phyloP scores from a whole-genome alignment of 2,797 vertebrate species.

The Rhinoraja longicauda region DNA sequence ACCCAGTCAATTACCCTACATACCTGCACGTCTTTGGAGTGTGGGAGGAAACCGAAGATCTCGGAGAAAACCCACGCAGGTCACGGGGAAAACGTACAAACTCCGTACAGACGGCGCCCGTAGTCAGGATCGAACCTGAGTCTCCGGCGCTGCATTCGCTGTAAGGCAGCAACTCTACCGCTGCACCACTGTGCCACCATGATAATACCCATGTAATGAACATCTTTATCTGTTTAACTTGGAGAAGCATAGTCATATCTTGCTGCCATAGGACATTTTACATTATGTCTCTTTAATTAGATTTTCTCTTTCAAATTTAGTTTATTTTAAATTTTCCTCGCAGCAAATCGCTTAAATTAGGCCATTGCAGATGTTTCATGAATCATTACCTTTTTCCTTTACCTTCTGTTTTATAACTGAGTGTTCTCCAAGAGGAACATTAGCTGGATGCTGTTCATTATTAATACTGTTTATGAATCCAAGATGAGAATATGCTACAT shows the following conservation, averaged over 20 bases:
- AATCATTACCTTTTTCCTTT: not conserved
- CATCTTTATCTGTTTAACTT: not conserved
- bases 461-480: not conserved
- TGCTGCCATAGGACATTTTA: not conserved
- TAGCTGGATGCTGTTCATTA: not conserved
- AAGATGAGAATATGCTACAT: not conserved
- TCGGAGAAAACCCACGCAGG: no score
- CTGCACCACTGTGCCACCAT: no score
- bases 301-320: not conserved
- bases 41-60: no score
- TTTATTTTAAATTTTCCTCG: not conserved
- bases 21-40: no score
- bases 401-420: not conserved
- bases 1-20: no score
- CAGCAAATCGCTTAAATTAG: not conserved
- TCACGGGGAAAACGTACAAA: no score
- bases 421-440: not conserved
- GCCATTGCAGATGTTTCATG: not conserved
- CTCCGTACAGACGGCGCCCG: no score
- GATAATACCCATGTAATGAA: not conserved
- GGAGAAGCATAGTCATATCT: not conserved
- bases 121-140: no score
- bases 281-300: not conserved
- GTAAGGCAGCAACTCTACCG: no score
- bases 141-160: no score